Evolutionary conservation across 2,113 vertebrate genomes (phyloP).

Genomic region (Scalopus aquaticus): DNA sequence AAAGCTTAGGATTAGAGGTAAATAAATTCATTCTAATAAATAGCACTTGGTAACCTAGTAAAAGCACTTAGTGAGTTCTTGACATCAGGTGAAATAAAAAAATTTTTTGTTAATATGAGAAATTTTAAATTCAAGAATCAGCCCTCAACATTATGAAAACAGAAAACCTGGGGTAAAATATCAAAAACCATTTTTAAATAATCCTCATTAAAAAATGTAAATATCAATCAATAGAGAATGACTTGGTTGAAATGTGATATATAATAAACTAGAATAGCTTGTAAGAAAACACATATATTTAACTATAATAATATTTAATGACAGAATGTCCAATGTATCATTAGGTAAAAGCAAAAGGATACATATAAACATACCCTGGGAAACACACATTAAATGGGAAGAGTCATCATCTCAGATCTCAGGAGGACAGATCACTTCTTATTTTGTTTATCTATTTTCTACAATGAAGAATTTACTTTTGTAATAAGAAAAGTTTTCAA

Average conservation of each 20-base stretch:
- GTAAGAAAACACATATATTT: not conserved
- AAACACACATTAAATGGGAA: conserved; percentile 40
- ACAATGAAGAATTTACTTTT: conserved; percentile 43
- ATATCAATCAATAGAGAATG: not conserved
- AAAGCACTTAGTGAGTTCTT: not conserved
- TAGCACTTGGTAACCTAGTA: not conserved
- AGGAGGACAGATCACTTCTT: not conserved
- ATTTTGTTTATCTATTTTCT: conserved; percentile 41
- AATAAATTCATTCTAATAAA: conserved; percentile 6
- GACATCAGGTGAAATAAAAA: not conserved
- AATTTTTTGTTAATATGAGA: not conserved
- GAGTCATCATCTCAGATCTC: not conserved
- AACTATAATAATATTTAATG: conserved; percentile 26
- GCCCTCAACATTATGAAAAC: not conserved
- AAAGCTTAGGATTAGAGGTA: conserved; percentile 8
- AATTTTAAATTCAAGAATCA: conserved; percentile 49
- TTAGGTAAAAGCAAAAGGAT: conserved; percentile 1
- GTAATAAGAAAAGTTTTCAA: conserved; percentile 43
- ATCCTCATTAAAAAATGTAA: conserved; percentile 32
- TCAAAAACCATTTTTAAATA: conserved; percentile 6
- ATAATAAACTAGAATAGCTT: not conserved
- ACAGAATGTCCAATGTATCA: not conserved
- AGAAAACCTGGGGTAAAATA: conserved; percentile 40
- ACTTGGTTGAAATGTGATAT: not conserved
- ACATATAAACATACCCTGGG: conserved; percentile 31